These are phyloP conservation scores for Chaetoderma sp. DNA, from an alignment of 2,888 invertebrate species.

Conservation along the genomic window DNA sequence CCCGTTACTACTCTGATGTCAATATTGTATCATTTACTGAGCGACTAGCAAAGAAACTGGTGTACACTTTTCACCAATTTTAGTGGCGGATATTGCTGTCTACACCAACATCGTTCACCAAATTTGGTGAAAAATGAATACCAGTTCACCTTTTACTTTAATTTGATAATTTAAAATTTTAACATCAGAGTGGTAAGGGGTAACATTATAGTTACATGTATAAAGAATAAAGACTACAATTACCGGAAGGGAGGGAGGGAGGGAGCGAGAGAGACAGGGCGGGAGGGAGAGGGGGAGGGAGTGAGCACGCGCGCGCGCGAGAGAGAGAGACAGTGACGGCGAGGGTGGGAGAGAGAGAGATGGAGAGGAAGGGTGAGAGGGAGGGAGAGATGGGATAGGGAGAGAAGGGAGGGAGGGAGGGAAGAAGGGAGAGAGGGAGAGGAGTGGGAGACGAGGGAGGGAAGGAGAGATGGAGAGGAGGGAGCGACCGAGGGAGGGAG, in stretches of 20 bases:
- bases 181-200: no score
- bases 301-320: no score
- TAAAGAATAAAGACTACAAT: neutral
- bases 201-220: neutral
- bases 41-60: no score
- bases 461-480: neutral
- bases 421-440: neutral
- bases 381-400: neutral
- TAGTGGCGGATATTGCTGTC: neutral
- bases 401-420: neutral
- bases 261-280: no score
- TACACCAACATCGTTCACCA: neutral
- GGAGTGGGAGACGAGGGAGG: neutral
- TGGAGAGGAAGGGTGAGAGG: constrained; percentile 5
- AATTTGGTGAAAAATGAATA: no score
- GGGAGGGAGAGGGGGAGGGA: no score
- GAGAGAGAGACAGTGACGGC: neutral
- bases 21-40: no score
- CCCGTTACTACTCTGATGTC: no score
- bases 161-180: no score
- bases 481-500: neutral
- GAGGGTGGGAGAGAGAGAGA: neutral
- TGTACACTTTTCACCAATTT: no score
- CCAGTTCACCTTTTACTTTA: no score
- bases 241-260: neutral